Evolutionary conservation across 1,140 invertebrate genomes (phyloP), one percentile per base, ranked within the genome.

Genomic region (Drosophila santomea): DNA sequence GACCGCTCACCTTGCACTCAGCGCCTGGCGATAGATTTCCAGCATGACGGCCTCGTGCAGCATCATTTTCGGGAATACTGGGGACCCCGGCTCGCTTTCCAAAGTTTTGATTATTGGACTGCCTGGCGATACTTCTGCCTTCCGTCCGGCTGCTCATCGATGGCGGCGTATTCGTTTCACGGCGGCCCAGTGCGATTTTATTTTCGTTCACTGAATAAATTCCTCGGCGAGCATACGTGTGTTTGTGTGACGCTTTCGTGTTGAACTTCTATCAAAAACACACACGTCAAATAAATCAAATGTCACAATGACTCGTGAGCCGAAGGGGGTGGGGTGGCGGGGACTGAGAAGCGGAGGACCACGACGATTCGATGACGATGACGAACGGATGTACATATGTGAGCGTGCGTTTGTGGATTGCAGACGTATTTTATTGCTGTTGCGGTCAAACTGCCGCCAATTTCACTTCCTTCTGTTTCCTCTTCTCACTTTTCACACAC

Each of bases 41-140:
- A 92, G 68, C 92, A 92, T 92, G 67, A 92, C 92, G 63, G 92
- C 92, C 88, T 92, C 92, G 91, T 92, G 92, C 48, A 92, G 90
- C 92, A 92, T 92, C 92, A 92, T 92, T 91, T 82, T 92, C 78
- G 35, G 41, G 41, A 44, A 56, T 60, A 36, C 62, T 68, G 32
- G 28, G 41, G 45, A 44, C 25, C 48, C 47, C 17, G n/a, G 14
- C 10, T 45, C 17, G 4, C 55, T 66, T 39, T 38, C 14, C 51
- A 41, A 60, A 52, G 44, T 45, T 52, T 62, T 55, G 51, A 63
- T 74, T 43, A 47, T 43, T 50, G 48, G 60, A 14, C 15, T 28
- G 25, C 57, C 41, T 54, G 57, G 45, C 47, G 61, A 75, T 80
- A 32, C 32, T 32, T 32, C 7, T 7, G 32, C 0, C 7, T 32